phyloP scores from a whole-genome alignment of 2,797 vertebrate genomes.

The Gastrophryne carolinensis region DNA sequence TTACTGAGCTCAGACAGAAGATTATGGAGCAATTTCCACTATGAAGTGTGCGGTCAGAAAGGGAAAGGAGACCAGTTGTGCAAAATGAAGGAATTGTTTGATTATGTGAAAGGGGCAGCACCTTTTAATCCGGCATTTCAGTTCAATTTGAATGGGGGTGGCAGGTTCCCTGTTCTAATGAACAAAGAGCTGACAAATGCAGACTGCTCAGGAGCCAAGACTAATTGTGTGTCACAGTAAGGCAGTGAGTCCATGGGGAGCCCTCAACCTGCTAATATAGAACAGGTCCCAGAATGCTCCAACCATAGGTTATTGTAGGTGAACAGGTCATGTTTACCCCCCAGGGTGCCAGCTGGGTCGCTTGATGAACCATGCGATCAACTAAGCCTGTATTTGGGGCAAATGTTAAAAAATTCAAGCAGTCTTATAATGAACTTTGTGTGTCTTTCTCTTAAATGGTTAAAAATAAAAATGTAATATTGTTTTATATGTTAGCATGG shows the following conservation, averaged over 20 bases:
- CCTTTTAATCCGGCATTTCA: constrained; percentile 50
- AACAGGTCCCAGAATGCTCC: constrained; percentile 32
- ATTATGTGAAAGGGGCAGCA: constrained; percentile 37
- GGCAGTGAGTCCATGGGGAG: not conserved
- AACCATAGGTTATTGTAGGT: constrained; percentile 15
- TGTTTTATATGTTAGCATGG: too few relatives aligned
- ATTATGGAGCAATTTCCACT: constrained; percentile 29
- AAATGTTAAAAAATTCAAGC: not conserved
- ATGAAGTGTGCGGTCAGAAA: constrained; percentile 1
- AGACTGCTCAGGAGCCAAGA: constrained; percentile 33
- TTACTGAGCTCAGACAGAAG: constrained; percentile 5
- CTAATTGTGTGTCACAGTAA: constrained; percentile 48
- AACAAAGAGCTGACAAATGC: constrained; percentile 46
- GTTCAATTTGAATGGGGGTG: constrained; percentile 46
- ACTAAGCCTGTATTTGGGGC: constrained; percentile 29
- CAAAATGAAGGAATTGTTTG: constrained; percentile 25
- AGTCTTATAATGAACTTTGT: not conserved
- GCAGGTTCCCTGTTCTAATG: constrained; percentile 45
- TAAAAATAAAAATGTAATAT: too few relatives aligned
- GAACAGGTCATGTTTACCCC: constrained; percentile 51
- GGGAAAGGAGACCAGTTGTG: constrained; percentile 4
- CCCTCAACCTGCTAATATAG: constrained; percentile 40
- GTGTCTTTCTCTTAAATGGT: not conserved
- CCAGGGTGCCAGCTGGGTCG: constrained; percentile 18
- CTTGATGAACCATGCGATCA: constrained; percentile 37